These are phyloP conservation scores for Camponotus vicinus DNA, from an alignment of 1,140 invertebrate species.

Conservation along the genomic window DNA sequence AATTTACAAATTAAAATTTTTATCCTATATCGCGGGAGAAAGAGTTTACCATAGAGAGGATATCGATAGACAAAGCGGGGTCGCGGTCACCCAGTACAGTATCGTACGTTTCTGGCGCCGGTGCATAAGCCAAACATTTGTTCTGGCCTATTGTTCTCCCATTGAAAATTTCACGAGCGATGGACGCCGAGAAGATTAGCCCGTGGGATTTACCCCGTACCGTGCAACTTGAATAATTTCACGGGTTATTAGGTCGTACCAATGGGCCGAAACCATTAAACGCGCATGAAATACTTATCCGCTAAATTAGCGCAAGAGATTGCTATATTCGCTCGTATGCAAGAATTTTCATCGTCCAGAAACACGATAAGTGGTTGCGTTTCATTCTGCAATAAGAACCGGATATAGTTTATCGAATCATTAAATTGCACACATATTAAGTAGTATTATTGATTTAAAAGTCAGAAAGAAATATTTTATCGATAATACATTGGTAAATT, in stretches of 20 bases:
- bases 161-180: slow-evolving; percentile 48
- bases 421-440: background rate
- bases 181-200: slow-evolving; percentile 62
- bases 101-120: background rate
- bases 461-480: background rate
- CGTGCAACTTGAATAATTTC: slow-evolving; percentile 74
- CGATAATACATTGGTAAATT: background rate
- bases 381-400: background rate
- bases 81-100: background rate
- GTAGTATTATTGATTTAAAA: background rate
- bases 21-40: background rate
- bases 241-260: slow-evolving; percentile 67
- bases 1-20: slow-evolving; percentile 1
- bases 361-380: background rate
- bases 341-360: background rate
- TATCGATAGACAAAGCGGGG: background rate
- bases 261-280: slow-evolving; percentile 7
- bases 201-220: slow-evolving; percentile 42
- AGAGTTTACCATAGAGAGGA: background rate
- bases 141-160: slow-evolving; percentile 17
- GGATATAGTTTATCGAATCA: background rate
- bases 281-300: slow-evolving; percentile 57
- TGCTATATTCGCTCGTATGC: background rate
- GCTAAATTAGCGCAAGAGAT: slow-evolving; percentile 61
- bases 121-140: slow-evolving; percentile 20